Percentiles rank a stretch among this genome's conserved stretches.
Evolutionary conservation across 2,888 invertebrate species (phyloP).

Genomic region (Tethea ocularis): DNA sequence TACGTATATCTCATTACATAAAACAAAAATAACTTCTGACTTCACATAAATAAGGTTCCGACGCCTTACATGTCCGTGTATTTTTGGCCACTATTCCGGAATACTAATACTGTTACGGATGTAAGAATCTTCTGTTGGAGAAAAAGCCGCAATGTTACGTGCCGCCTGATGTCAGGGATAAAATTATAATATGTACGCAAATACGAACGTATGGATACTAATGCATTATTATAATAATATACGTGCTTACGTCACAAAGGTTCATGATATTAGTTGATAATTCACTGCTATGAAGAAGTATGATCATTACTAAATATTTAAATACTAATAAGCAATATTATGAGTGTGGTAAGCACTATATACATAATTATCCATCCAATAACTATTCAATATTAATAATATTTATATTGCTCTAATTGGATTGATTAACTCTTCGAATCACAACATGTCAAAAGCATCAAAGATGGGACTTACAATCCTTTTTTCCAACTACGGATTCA

Average conservation of each 20-base stretch:
- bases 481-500: not conserved
- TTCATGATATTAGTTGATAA: not conserved
- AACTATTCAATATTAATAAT: constrained; percentile 38
- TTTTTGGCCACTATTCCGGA: not conserved
- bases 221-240: not conserved
- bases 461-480: not conserved
- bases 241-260: not conserved
- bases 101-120: not conserved
- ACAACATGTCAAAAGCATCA: constrained; percentile 6
- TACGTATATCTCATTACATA: not conserved
- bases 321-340: too few relatives aligned
- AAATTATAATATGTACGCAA: constrained; percentile 6
- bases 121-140: not conserved
- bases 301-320: too few relatives aligned
- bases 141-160: not conserved
- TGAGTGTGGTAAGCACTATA: too few relatives aligned
- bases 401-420: constrained; percentile 43
- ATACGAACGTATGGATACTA: not conserved
- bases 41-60: not conserved
- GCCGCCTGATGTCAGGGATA: not conserved
- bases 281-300: too few relatives aligned
- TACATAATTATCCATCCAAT: too few relatives aligned
- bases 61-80: not conserved
- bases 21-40: not conserved
- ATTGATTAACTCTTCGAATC: constrained; percentile 27